These are phyloP conservation scores for Gerris lacustris DNA, from an alignment of 2,888 invertebrate species.

Conservation along the genomic window DNA sequence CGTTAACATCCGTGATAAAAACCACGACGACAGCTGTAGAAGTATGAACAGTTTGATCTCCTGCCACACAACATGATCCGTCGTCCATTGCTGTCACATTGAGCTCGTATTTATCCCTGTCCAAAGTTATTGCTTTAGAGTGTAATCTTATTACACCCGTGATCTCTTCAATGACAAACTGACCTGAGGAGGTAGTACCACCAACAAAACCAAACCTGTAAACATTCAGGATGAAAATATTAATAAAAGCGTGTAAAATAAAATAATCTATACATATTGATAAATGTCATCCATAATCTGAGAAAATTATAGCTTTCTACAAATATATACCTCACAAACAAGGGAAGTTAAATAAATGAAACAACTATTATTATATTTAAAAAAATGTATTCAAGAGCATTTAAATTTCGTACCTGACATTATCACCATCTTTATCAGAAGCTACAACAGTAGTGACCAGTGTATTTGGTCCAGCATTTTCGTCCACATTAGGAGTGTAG, in stretches of 20 bases:
- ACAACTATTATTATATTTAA: too few species aligned
- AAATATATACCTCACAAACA: too few species aligned
- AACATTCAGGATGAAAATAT: conserved; percentile 4
- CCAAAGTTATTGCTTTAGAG: conserved; percentile 71
- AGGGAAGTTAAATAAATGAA: too few species aligned
- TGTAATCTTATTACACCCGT: conserved; percentile 86
- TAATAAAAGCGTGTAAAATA: neutral
- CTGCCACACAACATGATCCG: conserved; percentile 88
- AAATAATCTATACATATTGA: neutral
- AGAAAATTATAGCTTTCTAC: neutral
- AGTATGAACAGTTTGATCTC: conserved; percentile 75
- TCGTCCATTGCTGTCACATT: conserved; percentile 97
- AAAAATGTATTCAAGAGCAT: too few species aligned
- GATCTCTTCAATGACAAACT: conserved; percentile 89
- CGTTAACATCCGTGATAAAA: conserved; percentile 93
- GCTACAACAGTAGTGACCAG: conserved; percentile 93
- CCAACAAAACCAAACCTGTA: conserved; percentile 59
- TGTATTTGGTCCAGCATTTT: conserved; percentile 89
- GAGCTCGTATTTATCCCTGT: conserved; percentile 86
- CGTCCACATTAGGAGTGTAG: conserved; percentile 90
- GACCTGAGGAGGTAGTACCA: conserved; percentile 77
- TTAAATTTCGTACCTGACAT: conserved; percentile 52
- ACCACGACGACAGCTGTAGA: conserved; percentile 91
- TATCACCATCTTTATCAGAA: conserved; percentile 93
- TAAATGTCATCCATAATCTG: neutral